phyloP scores from a whole-genome alignment of 2,797 vertebrate genomes.

The Thripadectes ignobilis region DNA sequence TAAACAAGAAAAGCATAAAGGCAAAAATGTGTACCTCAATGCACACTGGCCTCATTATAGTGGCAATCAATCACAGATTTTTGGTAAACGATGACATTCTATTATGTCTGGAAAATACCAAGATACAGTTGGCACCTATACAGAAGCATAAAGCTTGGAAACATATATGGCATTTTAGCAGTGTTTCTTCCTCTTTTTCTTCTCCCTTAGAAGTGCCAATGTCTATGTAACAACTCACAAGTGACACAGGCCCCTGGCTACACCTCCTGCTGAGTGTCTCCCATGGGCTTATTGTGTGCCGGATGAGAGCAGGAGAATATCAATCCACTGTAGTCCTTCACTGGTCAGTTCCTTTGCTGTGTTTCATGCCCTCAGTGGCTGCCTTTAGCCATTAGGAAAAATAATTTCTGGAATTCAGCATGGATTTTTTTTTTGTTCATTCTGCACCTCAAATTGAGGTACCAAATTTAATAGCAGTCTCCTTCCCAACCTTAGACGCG shows the following conservation, averaged over 20 bases:
- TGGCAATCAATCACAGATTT: constrained; percentile 42
- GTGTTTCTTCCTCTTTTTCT: not conserved
- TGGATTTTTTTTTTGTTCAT: not conserved
- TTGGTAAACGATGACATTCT: constrained; percentile 43
- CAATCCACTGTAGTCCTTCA: not conserved
- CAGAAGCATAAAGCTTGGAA: constrained; percentile 39
- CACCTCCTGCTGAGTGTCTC: not conserved
- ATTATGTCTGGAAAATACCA: constrained; percentile 47
- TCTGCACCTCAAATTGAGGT: not conserved
- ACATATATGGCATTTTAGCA: constrained; percentile 19
- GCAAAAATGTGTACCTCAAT: constrained; percentile 21
- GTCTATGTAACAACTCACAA: not conserved
- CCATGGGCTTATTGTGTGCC: not conserved
- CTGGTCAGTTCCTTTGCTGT: not conserved
- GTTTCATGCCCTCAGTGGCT: not conserved
- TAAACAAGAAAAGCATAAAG: constrained; percentile 51
- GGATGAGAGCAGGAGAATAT: not conserved
- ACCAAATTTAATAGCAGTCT: not conserved
- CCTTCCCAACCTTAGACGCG: not conserved
- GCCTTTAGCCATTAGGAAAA: not conserved
- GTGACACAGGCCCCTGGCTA: not conserved
- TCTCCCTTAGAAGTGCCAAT: not conserved
- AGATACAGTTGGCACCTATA: constrained; percentile 27
- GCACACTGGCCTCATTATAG: constrained; percentile 40
- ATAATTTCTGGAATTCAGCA: not conserved